Evolutionary conservation across 2,888 invertebrate genomes (phyloP), one percentile per base, ranked within the genome.

Genomic region (Microchrysa polita): DNA sequence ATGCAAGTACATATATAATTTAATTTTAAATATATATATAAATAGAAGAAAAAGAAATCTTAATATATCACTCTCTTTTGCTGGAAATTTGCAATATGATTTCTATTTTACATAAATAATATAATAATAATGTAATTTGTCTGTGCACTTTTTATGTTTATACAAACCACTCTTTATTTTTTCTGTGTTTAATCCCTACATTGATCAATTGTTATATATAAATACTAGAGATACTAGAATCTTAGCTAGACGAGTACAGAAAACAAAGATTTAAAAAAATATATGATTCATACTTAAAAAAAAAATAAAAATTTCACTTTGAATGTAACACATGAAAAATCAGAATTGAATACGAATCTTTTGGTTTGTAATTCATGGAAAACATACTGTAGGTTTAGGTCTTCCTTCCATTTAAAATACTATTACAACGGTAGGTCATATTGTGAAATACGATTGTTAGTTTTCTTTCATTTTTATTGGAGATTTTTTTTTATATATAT

Each of bases 151-250:
- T 16, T 67, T n/a, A 27, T 67, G 23, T 34, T 67, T 44, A 48
- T 34, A 69, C 18, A 10, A 55, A 34, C 53, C 53, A 67, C 12
- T 53, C 44, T 65, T 14, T 16, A 20, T 67, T 22, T n/a, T 22
- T 48, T 67, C 18, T 69, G 9, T 57, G 27, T 34, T 34, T 34
- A 69, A 34, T 34, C 27, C 27, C 27, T 34, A 34, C 27, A 34
- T 34, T 69, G 12, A 20, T 55, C 69, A 69, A 57, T 55, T 69
- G 69, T 69, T 69, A 69, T 69, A 69, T 69, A 57, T 34, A 61
- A n/a, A 42, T 44, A 34, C 27, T 34, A 7, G n/a, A n/a, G 23
- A n/a, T 61, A 16, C 34, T n/a, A 40, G 16, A 61, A 34, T 34
- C 27, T 34, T 16, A 60, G 27, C 27, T 27, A 60, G 14, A 34